These are phyloP conservation scores for Drosophila pseudotalamancana DNA, from an alignment of 2,888 invertebrate genomes.

Conservation along the genomic window DNA sequence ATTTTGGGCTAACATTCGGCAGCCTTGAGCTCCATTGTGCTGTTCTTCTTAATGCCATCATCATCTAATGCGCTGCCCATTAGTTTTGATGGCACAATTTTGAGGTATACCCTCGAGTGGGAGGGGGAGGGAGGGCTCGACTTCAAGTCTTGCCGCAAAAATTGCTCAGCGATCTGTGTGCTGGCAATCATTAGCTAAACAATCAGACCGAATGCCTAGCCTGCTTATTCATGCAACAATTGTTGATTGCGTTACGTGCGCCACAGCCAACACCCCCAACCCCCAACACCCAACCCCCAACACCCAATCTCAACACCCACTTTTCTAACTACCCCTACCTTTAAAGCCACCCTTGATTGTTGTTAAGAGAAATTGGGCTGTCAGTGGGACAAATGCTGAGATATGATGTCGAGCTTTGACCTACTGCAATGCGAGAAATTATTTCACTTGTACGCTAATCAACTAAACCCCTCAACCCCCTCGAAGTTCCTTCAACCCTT, in stretches of 20 bases:
- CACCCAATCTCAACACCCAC: neutral
- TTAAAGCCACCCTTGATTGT: conserved; percentile 10
- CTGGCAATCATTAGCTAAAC: conserved; percentile 73
- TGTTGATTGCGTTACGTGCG: conserved; percentile 64
- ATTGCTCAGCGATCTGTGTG: conserved; percentile 76
- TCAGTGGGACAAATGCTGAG: conserved; percentile 58
- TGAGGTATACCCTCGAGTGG: conserved; percentile 18
- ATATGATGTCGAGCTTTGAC: conserved; percentile 48
- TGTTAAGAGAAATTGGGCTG: conserved; percentile 63
- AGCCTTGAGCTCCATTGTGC: conserved; percentile 36
- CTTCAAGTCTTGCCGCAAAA: conserved; percentile 47
- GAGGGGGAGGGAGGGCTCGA: conserved; percentile 78
- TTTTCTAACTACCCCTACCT: too few species aligned
- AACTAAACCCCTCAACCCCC: neutral
- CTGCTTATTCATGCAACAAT: conserved; percentile 75
- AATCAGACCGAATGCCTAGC: conserved; percentile 30
- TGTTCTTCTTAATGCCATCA: conserved; percentile 36
- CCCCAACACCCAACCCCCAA: neutral
- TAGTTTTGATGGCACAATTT: conserved; percentile 78
- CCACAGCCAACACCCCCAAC: conserved; percentile 18
- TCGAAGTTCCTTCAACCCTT: too few species aligned
- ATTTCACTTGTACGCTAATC: conserved; percentile 21
- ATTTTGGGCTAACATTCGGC: conserved; percentile 20
- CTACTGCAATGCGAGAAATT: conserved; percentile 44
- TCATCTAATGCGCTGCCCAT: conserved; percentile 47